Base-by-base conservation (phyloP, 2,888 invertebrate species). In the Drosophila putrida region DNA sequence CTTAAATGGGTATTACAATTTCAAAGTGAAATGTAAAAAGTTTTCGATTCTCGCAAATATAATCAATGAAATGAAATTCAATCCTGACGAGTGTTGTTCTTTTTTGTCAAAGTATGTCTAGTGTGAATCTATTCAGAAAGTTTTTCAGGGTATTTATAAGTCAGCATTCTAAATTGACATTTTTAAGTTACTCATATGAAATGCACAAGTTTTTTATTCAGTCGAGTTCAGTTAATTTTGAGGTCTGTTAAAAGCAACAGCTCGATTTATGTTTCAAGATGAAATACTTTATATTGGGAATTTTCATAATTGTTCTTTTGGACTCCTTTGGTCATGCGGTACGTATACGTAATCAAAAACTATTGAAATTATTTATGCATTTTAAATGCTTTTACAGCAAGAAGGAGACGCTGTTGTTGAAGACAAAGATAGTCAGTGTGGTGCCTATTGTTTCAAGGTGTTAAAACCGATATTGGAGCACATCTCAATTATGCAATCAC, bases 381-480 rank as follows among this genome's bases (percentile, higher is more conserved):
- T 31, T 2, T 2, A 6, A 31, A 13, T 27, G n/a, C 10, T 39
- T 13, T 35, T 38, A 31, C 28, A 68, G 57, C 35, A 35, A 27
- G 9, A 25, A 3, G 25, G 9, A 6, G 35, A 25, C 10, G 13
- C 27, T 15, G 6, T 25, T 4, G 3, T 54, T 27, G 27, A 27
- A 35, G 13, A 25, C 10, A 31, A n/a, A 5, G 46, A 20, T 2
- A 11, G n/a, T 8, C 33, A n/a, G 0, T 63, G 70, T 11, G 63
- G 39, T 39, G 38, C 20, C 1, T 63, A 62, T 10, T 71, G 71
- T 35, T 50, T 44, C 4, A 54, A 69, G 38, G 44, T 44, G 5
- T 8, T 71, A 1, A 53, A 49, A 20, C 70, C 71, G 20, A 43
- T 69, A 57, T 8, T 70, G 51, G 70, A 70, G 0, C 70, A 70